phyloP scores from a whole-genome alignment of 2,888 invertebrate genomes.

The Melangyna quadrimaculata region DNA sequence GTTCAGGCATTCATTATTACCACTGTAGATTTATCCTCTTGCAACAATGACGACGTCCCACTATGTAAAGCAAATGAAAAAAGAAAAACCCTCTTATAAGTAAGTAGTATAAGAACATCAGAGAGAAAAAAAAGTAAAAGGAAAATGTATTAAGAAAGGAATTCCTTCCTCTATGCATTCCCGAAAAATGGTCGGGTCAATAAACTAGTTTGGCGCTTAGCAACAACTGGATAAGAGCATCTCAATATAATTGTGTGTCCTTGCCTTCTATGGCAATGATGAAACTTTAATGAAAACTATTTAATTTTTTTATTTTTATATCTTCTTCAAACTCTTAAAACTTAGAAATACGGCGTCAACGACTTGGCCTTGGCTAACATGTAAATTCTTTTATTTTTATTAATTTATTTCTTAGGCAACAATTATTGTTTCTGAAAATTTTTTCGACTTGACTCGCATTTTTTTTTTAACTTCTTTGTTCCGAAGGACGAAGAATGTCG shows the following conservation, averaged over 20 bases:
- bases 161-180: slow-evolving; percentile 35
- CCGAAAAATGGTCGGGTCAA: slow-evolving; percentile 20
- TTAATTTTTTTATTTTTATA: slow-evolving; percentile 2
- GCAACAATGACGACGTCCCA: neutral
- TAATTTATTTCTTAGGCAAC: slow-evolving; percentile 47
- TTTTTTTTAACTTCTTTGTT: slow-evolving; percentile 26
- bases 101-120: neutral
- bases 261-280: slow-evolving; percentile 12
- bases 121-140: slow-evolving; percentile 17
- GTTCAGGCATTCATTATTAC: neutral
- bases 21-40: neutral
- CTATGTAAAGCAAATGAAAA: neutral
- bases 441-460: neutral
- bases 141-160: slow-evolving; percentile 3
- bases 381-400: slow-evolving; percentile 9
- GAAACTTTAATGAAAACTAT: slow-evolving; percentile 49
- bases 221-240: slow-evolving; percentile 29
- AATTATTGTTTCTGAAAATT: slow-evolving; percentile 42
- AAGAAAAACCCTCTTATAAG: neutral
- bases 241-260: slow-evolving; percentile 25
- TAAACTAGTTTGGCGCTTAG: slow-evolving; percentile 36
- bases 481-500: slow-evolving; percentile 22
- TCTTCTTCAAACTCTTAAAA: neutral
- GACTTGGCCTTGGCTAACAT: slow-evolving; percentile 40
- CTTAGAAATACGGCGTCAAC: neutral